A percentile compares a stretch with the other conserved stretches of the same genome.
These are phyloP conservation scores for Dryobates pubescens DNA, from an alignment of 2,797 vertebrate genomes.

Conservation along the genomic window DNA sequence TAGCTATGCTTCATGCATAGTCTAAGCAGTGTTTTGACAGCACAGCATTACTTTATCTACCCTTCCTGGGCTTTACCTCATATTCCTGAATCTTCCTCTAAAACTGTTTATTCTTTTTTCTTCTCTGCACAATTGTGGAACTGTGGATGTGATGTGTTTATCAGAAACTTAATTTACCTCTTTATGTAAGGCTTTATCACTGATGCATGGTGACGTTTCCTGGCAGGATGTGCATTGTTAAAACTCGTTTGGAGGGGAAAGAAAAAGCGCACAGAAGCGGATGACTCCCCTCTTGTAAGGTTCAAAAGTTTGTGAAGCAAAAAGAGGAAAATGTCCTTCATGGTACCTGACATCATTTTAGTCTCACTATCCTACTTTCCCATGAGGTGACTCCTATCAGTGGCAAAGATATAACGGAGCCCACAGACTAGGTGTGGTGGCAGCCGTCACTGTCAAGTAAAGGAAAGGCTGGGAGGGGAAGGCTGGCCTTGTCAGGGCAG, in stretches of 20 bases:
- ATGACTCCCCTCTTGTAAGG: slow-evolving; percentile 16
- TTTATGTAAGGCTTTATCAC: slow-evolving; percentile 62
- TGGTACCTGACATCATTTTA: slow-evolving; percentile 59
- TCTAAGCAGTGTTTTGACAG: slow-evolving; percentile 5
- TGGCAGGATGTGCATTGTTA: slow-evolving; percentile 60
- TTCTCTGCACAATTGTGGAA: slow-evolving; percentile 15
- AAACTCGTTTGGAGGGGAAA: neutral
- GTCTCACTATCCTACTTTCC: slow-evolving; percentile 63
- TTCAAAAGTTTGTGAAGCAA: slow-evolving; percentile 41
- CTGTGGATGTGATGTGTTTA: slow-evolving; percentile 39
- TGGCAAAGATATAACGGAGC: slow-evolving; percentile 60
- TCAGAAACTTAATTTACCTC: slow-evolving; percentile 65
- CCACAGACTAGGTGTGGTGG: slow-evolving; percentile 71
- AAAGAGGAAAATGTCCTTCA: slow-evolving; percentile 35
- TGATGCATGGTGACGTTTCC: slow-evolving; percentile 49
- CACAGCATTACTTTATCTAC: neutral
- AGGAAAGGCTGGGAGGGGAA: slow-evolving; percentile 67
- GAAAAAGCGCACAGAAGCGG: neutral
- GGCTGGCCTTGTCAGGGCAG: slow-evolving; percentile 63
- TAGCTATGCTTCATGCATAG: neutral
- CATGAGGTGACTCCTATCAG: slow-evolving; percentile 73
- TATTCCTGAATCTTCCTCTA: neutral
- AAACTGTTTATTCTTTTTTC: neutral
- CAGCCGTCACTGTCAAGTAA: slow-evolving; percentile 41
- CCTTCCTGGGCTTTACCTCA: neutral